Evolutionary conservation across 1,140 invertebrate genomes (phyloP).

Genomic region (Hylaeus volcanicus): DNA sequence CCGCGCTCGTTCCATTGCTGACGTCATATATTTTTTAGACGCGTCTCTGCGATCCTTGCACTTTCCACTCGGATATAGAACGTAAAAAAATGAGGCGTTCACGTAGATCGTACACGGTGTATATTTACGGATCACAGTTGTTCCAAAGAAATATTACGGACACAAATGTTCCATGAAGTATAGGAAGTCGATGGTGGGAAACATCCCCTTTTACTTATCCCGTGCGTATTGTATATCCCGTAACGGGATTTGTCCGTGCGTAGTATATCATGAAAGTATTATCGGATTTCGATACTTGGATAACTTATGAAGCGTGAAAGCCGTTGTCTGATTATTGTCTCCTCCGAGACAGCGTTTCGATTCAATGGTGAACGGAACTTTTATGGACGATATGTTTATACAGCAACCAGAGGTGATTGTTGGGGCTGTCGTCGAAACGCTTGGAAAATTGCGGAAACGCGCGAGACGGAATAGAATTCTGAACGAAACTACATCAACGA

Average conservation of each 20-base stretch:
- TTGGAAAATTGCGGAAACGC: conserved; percentile 15
- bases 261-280: conserved; percentile 25
- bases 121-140: too few relatives aligned
- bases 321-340: conserved; percentile 31
- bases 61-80: too few relatives aligned
- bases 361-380: conserved; percentile 23
- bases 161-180: not conserved
- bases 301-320: conserved; percentile 26
- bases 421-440: not conserved
- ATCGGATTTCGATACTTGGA: conserved; percentile 30
- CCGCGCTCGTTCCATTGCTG: too few relatives aligned
- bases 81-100: too few relatives aligned
- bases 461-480: conserved; percentile 2
- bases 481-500: not conserved
- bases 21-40: too few relatives aligned
- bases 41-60: too few relatives aligned
- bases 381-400: conserved; percentile 28
- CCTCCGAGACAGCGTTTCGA: conserved; percentile 10
- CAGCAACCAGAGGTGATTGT: not conserved
- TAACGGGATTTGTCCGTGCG: not conserved
- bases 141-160: too few relatives aligned
- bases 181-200: not conserved
- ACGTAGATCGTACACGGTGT: too few relatives aligned
- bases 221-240: not conserved
- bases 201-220: not conserved